A percentile compares a stretch with the other conserved stretches of the same genome.
Evolutionary conservation across 2,113 vertebrate species (phyloP).

Genomic region (Solenodon paradoxus): DNA sequence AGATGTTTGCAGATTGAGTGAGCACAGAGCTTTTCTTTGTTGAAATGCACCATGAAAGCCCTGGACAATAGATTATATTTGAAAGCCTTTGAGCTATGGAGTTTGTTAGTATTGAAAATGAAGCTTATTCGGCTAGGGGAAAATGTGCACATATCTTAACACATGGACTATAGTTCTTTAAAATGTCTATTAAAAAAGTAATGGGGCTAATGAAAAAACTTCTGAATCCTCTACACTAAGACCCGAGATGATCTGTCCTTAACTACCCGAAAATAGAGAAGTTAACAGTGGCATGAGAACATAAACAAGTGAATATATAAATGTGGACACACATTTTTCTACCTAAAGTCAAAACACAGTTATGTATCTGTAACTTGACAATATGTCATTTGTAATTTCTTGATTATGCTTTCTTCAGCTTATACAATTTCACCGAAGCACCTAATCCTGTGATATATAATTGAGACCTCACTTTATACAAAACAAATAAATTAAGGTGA

Average conservation of each 20-base stretch:
- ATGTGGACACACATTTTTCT: neutral
- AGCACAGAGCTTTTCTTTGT: conserved; percentile 69
- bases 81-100: conserved; percentile 38
- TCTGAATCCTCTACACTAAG: neutral
- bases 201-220: neutral
- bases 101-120: conserved; percentile 38
- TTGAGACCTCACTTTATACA: conserved; percentile 10
- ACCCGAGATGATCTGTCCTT: neutral
- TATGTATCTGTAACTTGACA: neutral
- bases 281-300: neutral
- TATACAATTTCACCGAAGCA: neutral
- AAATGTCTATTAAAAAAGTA: neutral
- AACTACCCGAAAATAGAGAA: neutral
- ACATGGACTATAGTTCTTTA: neutral
- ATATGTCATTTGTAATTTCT: neutral
- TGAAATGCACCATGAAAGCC: conserved; percentile 63
- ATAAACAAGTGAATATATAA: neutral
- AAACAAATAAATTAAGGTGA: conserved; percentile 30
- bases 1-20: conserved; percentile 64
- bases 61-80: conserved; percentile 49
- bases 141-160: conserved; percentile 22
- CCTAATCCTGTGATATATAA: neutral
- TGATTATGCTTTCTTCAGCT: neutral
- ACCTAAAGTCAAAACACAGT: neutral
- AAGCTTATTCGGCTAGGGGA: neutral